Evolutionary conservation across 2,113 vertebrate species (phyloP).

Genomic region (Anarhynchus alexandrinus): DNA sequence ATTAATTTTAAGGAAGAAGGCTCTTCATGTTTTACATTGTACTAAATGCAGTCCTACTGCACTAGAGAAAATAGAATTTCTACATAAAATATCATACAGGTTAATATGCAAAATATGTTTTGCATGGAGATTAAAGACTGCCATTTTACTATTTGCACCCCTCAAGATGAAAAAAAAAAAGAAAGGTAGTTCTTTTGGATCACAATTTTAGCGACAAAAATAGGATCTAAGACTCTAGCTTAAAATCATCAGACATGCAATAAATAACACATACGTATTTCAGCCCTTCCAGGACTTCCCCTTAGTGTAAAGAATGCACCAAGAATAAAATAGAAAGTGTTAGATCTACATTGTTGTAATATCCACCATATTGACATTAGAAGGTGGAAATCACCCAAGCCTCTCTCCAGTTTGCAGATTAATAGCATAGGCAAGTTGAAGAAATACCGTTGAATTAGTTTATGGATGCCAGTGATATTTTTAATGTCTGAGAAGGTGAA

Average conservation of each 20-base stretch:
- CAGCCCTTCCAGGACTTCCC: neutral
- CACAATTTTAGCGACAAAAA: neutral
- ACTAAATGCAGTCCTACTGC: neutral
- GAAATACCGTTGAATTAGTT: neutral
- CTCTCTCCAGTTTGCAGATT: neutral
- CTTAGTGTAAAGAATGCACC: neutral
- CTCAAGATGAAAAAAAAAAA: neutral
- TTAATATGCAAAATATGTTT: neutral
- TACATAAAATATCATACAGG: neutral
- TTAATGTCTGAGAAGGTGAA: neutral
- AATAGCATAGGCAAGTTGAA: neutral
- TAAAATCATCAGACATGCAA: neutral
- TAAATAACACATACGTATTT: neutral
- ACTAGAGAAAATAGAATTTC: neutral
- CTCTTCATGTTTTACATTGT: neutral
- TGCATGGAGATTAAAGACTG: neutral
- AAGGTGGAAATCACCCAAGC: neutral
- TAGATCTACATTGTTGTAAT: neutral
- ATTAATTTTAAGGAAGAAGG: neutral
- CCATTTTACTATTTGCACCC: neutral
- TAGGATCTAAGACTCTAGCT: neutral
- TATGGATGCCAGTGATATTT: neutral
- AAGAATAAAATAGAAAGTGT: neutral
- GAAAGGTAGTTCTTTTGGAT: neutral
- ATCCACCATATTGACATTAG: neutral